Base-by-base conservation (phyloP, 2,797 vertebrate genomes). In the Cyprinella venusta region DNA sequence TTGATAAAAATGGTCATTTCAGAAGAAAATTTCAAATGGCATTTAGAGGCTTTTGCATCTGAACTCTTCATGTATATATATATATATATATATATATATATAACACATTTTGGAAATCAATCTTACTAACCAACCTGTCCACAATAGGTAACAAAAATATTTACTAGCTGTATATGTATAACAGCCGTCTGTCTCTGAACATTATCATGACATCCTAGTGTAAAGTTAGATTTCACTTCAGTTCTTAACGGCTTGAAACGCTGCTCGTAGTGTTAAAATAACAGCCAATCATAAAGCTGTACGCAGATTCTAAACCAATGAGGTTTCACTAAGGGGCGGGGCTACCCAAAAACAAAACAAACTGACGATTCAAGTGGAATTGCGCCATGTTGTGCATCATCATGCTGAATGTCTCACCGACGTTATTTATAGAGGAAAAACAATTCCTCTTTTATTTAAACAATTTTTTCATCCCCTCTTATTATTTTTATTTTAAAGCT, bases 201-300 rank as follows among this genome's bases (percentile, higher is more conserved):
- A 5, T 79, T 26, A 50, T 72, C 26, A 12, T 4, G 33, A 33
- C 33, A 33, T 33, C 33, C 33, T 33, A 33, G 26, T 33, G 48
- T 59, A 59, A 24, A 59, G 0, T 24, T 24, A 61, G 5, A 59
- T 24, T 24, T 59, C n/a, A 6, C 21, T 10, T 59, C 19, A n/a
- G 52, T 54, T 9, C 21, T n/a, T 21, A 54, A 9, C 8, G 12
- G 33, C 8, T 1, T 30, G 9, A 67, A 56, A 56, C 15, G 33
- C 72, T 59, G 72, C 52, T 76, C 5, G 19, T 26, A 18, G 54
- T 16, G 19, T 75, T 75, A 16, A n/a, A 40, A 59, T 59, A 21
- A 9, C 52, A 59, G 54, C 72, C 70, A 59, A 76, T 76, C 74
- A 18, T 6, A 18, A 76, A 56, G 70, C 70, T 52, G 48, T 33